Evolutionary conservation across 2,113 vertebrate genomes (phyloP), one percentile per base, ranked within the genome.

Genomic region (Perognathus longimembris): DNA sequence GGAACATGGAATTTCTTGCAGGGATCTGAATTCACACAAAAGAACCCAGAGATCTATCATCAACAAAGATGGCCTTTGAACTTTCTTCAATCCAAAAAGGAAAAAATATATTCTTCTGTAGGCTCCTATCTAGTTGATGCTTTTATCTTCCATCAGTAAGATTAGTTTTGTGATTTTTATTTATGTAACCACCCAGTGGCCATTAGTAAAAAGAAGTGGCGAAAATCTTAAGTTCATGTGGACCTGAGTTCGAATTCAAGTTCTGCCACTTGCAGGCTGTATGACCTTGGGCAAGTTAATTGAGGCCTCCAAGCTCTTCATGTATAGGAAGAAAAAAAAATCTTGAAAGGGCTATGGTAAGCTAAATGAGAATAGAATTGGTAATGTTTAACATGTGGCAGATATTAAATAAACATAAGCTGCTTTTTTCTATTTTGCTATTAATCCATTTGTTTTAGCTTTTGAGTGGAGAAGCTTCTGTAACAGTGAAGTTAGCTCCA

Each of bases 31-130:
- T 91, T 94, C 71, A 32, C 54, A 76, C 71, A 82, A 91, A 75
- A 14, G 78, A 93, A 63, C 85, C 84, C 73, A 75, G 87, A 92
- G 91, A 92, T 77, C 66, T 91, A 67, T 94, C 85, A 75, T 95
- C 95, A 94, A 84, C 89, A 97, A 38, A 96, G 89, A 86, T 92
- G 91, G 74, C 85, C 94, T 95, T 91, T 95, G 84, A 95, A 93
- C 89, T 63, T 78, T 74, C 61, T 50, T 93, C 38, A 45, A 10
- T 91, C 89, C 91, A 54, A 74, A 89, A 84, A 73, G 63, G 64
- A 64, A 32, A 84, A 87, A 32, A 70, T 26, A n/a, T 80, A 70
- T 73, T 80, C 28, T 34, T 73, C 83, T 50, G 34, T 77, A 80
- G 77, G 59, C 2, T 3, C 5, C 42, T 66, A 28, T 77, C 80